phyloP scores from a whole-genome alignment of 2,113 vertebrate species.

The Thryonomys swinderianus region DNA sequence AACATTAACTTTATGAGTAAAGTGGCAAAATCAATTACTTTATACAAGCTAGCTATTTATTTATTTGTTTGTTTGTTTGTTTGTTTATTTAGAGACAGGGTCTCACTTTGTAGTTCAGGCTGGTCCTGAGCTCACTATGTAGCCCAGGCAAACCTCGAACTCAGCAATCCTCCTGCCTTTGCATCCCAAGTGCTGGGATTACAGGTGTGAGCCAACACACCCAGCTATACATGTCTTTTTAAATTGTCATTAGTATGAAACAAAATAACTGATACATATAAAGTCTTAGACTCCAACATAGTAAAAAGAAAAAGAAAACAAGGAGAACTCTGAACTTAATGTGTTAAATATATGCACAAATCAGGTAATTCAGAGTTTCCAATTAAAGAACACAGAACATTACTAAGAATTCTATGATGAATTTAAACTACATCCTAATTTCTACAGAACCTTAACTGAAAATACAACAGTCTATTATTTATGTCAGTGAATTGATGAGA shows the following conservation, averaged over 20 bases:
- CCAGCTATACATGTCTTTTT: neutral
- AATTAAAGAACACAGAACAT: conserved; percentile 5
- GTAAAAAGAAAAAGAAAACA: neutral
- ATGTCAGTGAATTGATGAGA: neutral
- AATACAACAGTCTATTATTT: neutral
- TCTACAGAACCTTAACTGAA: neutral
- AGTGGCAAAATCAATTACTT: neutral
- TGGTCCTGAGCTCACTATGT: no score
- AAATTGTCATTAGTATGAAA: conserved; percentile 33
- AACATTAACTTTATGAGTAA: neutral
- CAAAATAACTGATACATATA: neutral
- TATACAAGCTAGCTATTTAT: no score
- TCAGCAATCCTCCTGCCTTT: no score
- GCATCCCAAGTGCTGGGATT: no score
- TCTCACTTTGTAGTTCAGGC: no score
- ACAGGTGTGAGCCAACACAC: no score
- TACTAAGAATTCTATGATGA: conserved; percentile 16
- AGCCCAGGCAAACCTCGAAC: no score
- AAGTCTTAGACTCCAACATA: conserved; percentile 18
- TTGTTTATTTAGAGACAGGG: no score
- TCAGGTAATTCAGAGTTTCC: neutral
- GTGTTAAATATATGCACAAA: neutral
- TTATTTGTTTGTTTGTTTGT: no score
- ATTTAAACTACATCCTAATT: conserved; percentile 11
- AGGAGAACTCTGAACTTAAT: conserved; percentile 9